These are phyloP conservation scores for Deilephila porcellus DNA, from an alignment of 2,888 invertebrate genomes.

Conservation along the genomic window DNA sequence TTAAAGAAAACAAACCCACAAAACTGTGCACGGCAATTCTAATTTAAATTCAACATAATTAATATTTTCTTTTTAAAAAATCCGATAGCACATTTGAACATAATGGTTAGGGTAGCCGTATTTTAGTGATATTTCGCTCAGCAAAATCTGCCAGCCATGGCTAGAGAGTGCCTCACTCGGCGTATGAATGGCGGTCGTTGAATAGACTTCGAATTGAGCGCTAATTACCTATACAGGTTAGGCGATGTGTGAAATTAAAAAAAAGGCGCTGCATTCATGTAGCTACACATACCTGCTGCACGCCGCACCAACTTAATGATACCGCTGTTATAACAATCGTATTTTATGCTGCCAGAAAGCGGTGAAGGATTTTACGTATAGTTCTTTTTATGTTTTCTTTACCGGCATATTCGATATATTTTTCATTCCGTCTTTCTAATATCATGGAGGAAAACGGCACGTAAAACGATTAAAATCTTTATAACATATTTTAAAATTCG, in stretches of 20 bases:
- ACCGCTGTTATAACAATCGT: slow-evolving; percentile 16
- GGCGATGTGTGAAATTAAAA: slow-evolving; percentile 81
- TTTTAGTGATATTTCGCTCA: slow-evolving; percentile 36
- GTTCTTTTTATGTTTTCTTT: slow-evolving; percentile 1
- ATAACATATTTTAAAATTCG: no score
- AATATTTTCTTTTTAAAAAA: slow-evolving; percentile 16
- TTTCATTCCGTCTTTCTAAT: neutral
- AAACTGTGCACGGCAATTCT: neutral
- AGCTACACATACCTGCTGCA: slow-evolving; percentile 17
- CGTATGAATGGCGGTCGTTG: slow-evolving; percentile 61
- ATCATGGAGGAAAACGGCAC: no score
- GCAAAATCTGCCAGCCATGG: slow-evolving; percentile 35
- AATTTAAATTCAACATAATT: slow-evolving; percentile 19
- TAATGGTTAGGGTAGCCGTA: slow-evolving; percentile 22
- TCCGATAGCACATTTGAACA: slow-evolving; percentile 16
- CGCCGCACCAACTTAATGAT: slow-evolving; percentile 33
- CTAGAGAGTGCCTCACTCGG: slow-evolving; percentile 62
- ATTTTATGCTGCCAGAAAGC: neutral
- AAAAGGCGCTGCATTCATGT: slow-evolving; percentile 55
- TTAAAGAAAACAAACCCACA: neutral
- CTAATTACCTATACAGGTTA: slow-evolving; percentile 80
- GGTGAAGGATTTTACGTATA: neutral
- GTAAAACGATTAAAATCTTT: no score
- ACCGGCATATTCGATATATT: neutral
- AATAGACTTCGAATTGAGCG: slow-evolving; percentile 78